Conservation (phyloP, 2,797 vertebrate species). For the Xenops minutus region DNA sequence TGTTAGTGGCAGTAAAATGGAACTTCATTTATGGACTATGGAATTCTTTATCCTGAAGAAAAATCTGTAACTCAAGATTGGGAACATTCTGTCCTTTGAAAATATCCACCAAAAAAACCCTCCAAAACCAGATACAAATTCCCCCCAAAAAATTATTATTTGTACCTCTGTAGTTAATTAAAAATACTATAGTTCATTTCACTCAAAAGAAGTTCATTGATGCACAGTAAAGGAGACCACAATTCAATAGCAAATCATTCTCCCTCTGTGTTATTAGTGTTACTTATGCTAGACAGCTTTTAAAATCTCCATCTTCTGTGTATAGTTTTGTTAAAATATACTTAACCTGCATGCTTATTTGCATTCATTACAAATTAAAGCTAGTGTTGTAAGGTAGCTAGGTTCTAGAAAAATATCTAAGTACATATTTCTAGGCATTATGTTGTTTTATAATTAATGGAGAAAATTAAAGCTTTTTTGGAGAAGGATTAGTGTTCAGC, state of each 20-base stretch:
- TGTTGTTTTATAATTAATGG: not conserved
- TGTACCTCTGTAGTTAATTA: not conserved
- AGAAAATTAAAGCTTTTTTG: not conserved
- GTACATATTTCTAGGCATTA: not conserved
- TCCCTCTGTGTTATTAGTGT: not conserved
- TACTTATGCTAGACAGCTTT: not conserved
- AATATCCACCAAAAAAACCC: not conserved
- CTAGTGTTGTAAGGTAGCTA: not conserved
- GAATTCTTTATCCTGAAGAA: not conserved
- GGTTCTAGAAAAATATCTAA: not conserved
- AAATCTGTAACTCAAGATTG: not conserved
- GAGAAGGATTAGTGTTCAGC: not conserved
- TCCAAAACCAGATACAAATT: accelerated
- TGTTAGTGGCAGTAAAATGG: not conserved
- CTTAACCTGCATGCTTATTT: not conserved
- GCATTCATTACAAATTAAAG: not conserved
- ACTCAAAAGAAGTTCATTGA: not conserved
- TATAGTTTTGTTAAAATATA: not conserved
- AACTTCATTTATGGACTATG: not conserved
- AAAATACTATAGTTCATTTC: not conserved
- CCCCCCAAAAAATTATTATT: not conserved
- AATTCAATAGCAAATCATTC: not conserved
- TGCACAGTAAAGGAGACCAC: not conserved
- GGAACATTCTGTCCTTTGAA: not conserved
- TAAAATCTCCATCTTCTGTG: not conserved